Conservation (phyloP, 2,113 vertebrate species). For the Colinus virginianus region DNA sequence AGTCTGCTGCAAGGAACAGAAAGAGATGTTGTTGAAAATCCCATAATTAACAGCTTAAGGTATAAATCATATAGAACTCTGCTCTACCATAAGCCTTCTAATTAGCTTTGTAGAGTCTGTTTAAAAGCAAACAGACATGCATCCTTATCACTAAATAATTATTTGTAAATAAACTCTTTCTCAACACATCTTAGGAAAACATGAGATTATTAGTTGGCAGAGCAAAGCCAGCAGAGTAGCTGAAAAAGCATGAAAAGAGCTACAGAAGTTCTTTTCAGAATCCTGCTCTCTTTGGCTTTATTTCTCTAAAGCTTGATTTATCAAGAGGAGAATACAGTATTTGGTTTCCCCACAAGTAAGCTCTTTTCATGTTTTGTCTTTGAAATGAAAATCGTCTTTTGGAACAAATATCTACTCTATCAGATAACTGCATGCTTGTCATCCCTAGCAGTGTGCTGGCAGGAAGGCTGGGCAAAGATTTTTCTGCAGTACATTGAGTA, state of each 20-base stretch:
- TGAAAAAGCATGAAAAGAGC: constrained; percentile 63
- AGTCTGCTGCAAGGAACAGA: constrained; percentile 30
- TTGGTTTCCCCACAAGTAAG: constrained; percentile 73
- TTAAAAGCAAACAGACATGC: constrained; percentile 43
- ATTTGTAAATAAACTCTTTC: constrained; percentile 48
- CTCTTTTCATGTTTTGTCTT: constrained; percentile 76
- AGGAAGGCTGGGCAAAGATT: constrained; percentile 61
- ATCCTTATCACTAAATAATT: constrained; percentile 48
- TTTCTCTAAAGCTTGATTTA: constrained; percentile 69
- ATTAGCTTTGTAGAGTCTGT: constrained; percentile 40
- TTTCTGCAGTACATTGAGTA: constrained; percentile 67
- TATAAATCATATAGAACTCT: not conserved
- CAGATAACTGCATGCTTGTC: constrained; percentile 69
- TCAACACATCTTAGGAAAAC: constrained; percentile 48
- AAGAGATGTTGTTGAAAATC: constrained; percentile 32
- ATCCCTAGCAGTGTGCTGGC: constrained; percentile 56
- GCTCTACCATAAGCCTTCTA: not conserved
- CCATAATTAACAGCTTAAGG: constrained; percentile 44
- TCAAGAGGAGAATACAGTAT: constrained; percentile 66
- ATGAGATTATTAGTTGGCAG: constrained; percentile 41
- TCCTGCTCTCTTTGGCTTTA: constrained; percentile 58
- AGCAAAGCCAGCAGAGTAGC: constrained; percentile 51
- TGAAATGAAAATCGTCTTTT: constrained; percentile 79
- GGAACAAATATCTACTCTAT: constrained; percentile 66
- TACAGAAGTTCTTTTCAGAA: constrained; percentile 64